Base-by-base conservation (phyloP, 2,797 vertebrate species). In the Setipinna tenuifilis region DNA sequence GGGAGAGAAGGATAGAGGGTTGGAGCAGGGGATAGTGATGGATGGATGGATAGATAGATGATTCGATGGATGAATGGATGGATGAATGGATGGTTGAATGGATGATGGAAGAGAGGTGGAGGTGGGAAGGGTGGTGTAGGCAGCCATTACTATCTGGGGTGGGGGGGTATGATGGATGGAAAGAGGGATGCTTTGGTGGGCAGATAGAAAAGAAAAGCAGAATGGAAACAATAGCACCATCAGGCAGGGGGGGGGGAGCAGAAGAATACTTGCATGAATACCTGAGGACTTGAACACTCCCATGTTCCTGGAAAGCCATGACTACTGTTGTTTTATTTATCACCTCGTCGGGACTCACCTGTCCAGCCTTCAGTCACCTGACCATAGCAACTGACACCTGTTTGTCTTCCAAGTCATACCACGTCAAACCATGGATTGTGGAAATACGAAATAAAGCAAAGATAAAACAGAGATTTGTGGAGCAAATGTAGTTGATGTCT, bases 1-100 rank as follows among this genome's bases (percentile, higher is more conserved):
- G 95, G 96, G 90, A 1, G 88, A 83, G 89, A 91, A 84, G 89
- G 90, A 93, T 85, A 41, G 85, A 82, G 48, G 82, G 23, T 85
- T 16, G 65, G 83, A 86, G 0, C 23, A 25, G 10, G 23, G 23
- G 6, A 65, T 7, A 65, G 35, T 41, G 2, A 41, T 41, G 35
- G 5, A 41, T 41, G 35, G 35, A 41, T 41, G 5, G 2, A 41
- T 41, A 41, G 35, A 41, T 41, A 41, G 35, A 41, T 41, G 35
- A 41, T 41, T 2, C 2, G 35, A 41, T 41, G 35, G 35, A 2
- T 41, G 35, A 41, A 41, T 41, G 35, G 35, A 41, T 41, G 35
- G 35, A 41, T 41, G 35, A 5, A 41, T 41, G 35, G 35, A 2
- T 41, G 35, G 35, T 41, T 41, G 5, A 5, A 41, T 41, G 35